phyloP scores from a whole-genome alignment of 1,140 invertebrate genomes.

The Pseudomyrmex dendroicus region DNA sequence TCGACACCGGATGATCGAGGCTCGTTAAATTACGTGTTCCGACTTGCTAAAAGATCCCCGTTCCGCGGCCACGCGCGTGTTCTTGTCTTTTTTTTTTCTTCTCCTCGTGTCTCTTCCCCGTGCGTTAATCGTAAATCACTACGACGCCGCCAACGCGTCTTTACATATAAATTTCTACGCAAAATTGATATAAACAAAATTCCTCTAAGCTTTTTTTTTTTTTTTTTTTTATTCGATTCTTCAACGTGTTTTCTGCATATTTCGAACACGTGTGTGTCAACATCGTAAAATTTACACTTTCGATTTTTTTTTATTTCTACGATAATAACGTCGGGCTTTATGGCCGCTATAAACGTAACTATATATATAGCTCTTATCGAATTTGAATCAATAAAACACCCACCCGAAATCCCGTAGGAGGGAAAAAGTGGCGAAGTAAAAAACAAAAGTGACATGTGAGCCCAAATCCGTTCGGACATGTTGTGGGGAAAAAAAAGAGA shows the following conservation, averaged over 20 bases:
- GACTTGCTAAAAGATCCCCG: conserved; percentile 23
- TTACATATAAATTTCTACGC: not conserved
- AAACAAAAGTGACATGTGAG: conserved; percentile 13
- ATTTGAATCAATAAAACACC: conserved; percentile 20
- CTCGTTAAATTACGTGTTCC: conserved; percentile 54
- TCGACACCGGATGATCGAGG: conserved; percentile 56
- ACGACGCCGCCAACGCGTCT: not conserved
- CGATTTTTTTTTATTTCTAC: not conserved
- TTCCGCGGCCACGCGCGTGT: not conserved
- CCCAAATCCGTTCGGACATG: conserved; percentile 14
- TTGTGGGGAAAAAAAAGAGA: conserved; percentile 10
- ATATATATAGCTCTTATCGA: not conserved
- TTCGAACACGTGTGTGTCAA: not conserved
- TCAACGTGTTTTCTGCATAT: not conserved
- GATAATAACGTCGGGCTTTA: not conserved
- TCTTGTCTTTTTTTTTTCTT: conserved; percentile 4
- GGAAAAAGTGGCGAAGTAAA: not conserved
- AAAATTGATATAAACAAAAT: conserved; percentile 6
- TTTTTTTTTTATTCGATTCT: not conserved
- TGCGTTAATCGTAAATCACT: conserved; percentile 35
- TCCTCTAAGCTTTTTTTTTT: not conserved
- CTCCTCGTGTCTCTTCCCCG: not conserved
- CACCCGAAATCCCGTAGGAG: not conserved
- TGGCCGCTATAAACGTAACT: not conserved
- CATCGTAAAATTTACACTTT: not conserved